Base-by-base conservation (phyloP, 2,113 vertebrate genomes). In the Clarias macrocephalus region DNA sequence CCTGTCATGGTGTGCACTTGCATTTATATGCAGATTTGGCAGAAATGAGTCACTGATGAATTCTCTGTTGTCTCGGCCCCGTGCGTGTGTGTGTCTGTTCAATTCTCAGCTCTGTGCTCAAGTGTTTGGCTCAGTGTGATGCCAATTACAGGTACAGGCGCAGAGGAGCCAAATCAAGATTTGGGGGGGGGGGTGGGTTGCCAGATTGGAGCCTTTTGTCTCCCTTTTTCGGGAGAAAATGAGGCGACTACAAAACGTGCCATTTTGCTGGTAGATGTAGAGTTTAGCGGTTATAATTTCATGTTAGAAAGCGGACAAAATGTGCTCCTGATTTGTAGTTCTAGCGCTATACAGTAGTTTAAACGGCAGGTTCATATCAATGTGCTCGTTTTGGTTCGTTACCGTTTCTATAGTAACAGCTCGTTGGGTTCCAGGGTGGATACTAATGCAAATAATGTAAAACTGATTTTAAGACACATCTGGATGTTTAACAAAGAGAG, bases 11-110 rank as follows among this genome's bases (percentile, higher is more conserved):
- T 76, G 86, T 79, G 81, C 81, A 76, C 72, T 79, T 73, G 48
- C 86, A 87, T 87, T 87, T 87, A 77, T 76, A 87, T 87, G 86
- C 86, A 87, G 86, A 87, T 87, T 83, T 83, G 86, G 81, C 85
- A 86, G 85, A 86, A 86, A 86, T 86, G 77, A 80, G 85, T 86
- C 85, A 54, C 86, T 87, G 86, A 87, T 87, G 82, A 79, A 87
- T 87, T 83, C 79, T 87, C 86, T 77, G 80, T 56, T 83, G 81
- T 87, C 73, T 87, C 30, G 72, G 54, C 48, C 81, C 60, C 63
- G 77, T 48, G 80, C 62, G 52, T 80, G 77, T 59, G 76, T 80
- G 65, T 72, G 80, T 54, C 70, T 87, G 68, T 87, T 87, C 60
- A 83, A 54, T 76, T 87, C 62, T 83, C 68, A 23, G 59, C 80